Percentiles rank a stretch among this genome's conserved stretches.
Evolutionary conservation across 2,888 invertebrate species (phyloP).

Genomic region (Griposia aprilina): DNA sequence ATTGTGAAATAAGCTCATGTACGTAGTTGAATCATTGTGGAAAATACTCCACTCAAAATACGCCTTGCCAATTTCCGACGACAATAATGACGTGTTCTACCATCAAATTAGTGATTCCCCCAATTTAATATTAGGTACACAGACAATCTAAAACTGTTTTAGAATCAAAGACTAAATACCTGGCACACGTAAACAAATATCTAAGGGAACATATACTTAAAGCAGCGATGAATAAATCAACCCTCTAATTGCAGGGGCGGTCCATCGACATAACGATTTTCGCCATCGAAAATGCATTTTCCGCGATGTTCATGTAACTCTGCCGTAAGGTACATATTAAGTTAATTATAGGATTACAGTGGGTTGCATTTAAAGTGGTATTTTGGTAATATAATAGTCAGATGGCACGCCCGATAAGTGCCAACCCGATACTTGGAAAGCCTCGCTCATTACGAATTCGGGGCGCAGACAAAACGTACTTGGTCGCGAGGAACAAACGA

Average conservation of each 20-base stretch:
- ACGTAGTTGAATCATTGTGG: constrained; percentile 54
- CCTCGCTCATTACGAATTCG: constrained; percentile 88
- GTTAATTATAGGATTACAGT: constrained; percentile 89
- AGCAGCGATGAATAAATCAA: constrained; percentile 78
- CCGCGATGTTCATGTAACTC: constrained; percentile 84
- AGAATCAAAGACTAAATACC: constrained; percentile 33
- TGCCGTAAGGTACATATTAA: constrained; percentile 84
- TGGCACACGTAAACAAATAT: constrained; percentile 64
- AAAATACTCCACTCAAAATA: constrained; percentile 40
- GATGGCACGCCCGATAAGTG: constrained; percentile 89
- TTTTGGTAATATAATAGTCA: constrained; percentile 90
- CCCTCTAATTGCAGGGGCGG: constrained; percentile 84
- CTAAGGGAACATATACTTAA: constrained; percentile 71
- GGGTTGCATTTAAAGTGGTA: constrained; percentile 88
- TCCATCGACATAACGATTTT: constrained; percentile 82
- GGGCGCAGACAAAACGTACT: constrained; percentile 84
- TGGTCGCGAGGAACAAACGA: constrained; percentile 86
- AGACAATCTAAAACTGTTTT: constrained; percentile 17
- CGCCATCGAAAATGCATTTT: constrained; percentile 88
- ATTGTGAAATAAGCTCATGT: constrained; percentile 37
- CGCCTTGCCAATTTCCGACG: constrained; percentile 31
- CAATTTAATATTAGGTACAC: constrained; percentile 17
- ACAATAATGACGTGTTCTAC: constrained; percentile 49
- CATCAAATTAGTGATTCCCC: constrained; percentile 40
- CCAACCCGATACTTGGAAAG: constrained; percentile 88